phyloP scores from a whole-genome alignment of 2,113 vertebrate genomes.

The Centropristis striata region DNA sequence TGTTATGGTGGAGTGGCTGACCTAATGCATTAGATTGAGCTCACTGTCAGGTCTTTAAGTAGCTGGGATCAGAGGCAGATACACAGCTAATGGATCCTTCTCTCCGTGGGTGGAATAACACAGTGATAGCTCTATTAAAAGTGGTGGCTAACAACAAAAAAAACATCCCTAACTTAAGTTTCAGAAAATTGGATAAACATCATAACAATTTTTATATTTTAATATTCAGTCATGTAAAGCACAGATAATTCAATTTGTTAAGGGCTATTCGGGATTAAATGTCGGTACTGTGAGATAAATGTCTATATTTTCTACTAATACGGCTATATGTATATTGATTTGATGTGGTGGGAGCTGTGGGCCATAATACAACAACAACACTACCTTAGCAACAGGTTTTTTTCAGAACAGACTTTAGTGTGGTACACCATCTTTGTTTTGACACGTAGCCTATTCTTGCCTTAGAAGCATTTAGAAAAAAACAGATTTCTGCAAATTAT shows the following conservation, averaged over 20 bases:
- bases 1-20: conserved; percentile 80
- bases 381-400: conserved; percentile 5
- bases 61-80: conserved; percentile 80
- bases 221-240: background rate
- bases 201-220: conserved; percentile 26
- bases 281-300: background rate
- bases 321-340: conserved; percentile 4
- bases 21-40: conserved; percentile 83
- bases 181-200: conserved; percentile 41
- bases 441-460: background rate
- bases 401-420: background rate
- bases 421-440: background rate
- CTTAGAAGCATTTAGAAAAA: conserved; percentile 11
- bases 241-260: background rate
- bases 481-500: background rate
- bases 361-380: background rate
- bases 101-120: conserved; percentile 80
- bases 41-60: conserved; percentile 83
- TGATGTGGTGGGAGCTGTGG: background rate
- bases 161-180: conserved; percentile 26
- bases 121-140: conserved; percentile 65
- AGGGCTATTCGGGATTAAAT: background rate
- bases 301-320: background rate
- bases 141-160: conserved; percentile 24
- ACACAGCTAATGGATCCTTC: conserved; percentile 83